Conservation (phyloP, 2,888 invertebrate genomes). For the Hypselothyrea guttata region DNA sequence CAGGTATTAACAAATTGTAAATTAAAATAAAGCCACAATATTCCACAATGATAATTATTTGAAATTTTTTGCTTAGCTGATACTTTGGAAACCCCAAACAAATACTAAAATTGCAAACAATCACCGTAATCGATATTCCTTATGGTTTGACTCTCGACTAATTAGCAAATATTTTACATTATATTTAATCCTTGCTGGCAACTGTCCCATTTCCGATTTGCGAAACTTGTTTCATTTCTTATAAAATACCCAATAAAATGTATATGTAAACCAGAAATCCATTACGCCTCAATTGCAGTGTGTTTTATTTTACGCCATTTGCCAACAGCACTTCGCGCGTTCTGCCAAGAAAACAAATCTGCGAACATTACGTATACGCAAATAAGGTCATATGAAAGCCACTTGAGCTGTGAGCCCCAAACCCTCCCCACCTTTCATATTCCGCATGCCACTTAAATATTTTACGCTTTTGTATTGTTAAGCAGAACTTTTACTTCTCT, state of each 20-base stretch:
- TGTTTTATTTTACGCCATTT: constrained; percentile 39
- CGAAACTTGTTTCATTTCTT: too few relatives aligned
- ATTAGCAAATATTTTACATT: too few relatives aligned
- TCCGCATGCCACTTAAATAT: constrained; percentile 58
- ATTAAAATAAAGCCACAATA: too few relatives aligned
- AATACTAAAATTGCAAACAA: too few relatives aligned
- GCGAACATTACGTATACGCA: constrained; percentile 59
- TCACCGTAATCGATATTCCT: too few relatives aligned
- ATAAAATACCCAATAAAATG: constrained; percentile 3
- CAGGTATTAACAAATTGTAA: too few relatives aligned
- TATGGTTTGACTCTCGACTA: too few relatives aligned
- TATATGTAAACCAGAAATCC: neutral
- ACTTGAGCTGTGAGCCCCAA: constrained; percentile 4
- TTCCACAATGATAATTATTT: too few relatives aligned
- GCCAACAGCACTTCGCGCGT: constrained; percentile 36
- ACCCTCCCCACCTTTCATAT: neutral
- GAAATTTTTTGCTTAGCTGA: too few relatives aligned
- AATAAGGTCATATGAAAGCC: constrained; percentile 55
- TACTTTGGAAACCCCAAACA: too few relatives aligned
- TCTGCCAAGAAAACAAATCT: constrained; percentile 51
- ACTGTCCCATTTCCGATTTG: too few relatives aligned
- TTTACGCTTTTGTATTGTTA: constrained; percentile 65
- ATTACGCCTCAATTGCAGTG: constrained; percentile 7
- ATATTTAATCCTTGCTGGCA: too few relatives aligned
- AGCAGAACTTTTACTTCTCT: constrained; percentile 34